Base-by-base conservation (phyloP, 2,888 invertebrate genomes). In the Synanthedon formicaeformis region DNA sequence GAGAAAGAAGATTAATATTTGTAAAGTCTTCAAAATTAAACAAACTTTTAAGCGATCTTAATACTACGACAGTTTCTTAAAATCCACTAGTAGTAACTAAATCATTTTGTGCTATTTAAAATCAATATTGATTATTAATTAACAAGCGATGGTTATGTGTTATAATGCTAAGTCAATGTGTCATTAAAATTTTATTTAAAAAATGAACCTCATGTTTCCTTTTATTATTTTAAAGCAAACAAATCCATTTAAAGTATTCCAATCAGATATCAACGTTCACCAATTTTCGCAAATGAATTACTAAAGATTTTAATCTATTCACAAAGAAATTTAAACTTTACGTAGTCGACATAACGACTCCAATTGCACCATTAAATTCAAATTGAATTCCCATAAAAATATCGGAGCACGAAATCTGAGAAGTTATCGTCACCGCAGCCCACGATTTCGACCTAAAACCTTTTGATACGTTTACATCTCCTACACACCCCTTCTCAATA, bases 381-480 rank as follows among this genome's bases (percentile, higher is more conserved):
- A 64, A 65, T 63, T 56, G 59, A 58, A 61, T 58, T 57, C 58
- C 61, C 61, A 64, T 66, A 66, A 63, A 66, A 60, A 65, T 61
- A 60, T 63, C 59, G 52, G 53, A 50, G 53, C 61, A 55, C 48
- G 51, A 49, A 49, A 49, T 49, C 49, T 18, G 49, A 49, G 49
- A 16, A 49, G 49, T 49, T 49, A 23, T 49, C 49, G 12, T 23
- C 23, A 49, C 48, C 48, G 48, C 41, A 45, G 40, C 48, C 50
- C 55, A 53, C 57, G 54, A 50, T 50, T 50, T 51, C 48, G 53
- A 50, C 52, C 49, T 45, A 49, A 49, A 49, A 49, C 49, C 16
- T 49, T 49, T 18, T 23, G 49, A 16, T 49, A 49, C 18, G 8
- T 49, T 49, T 49, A 49, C 23, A 49, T 45, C n/a, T 45, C 10